phyloP scores from a whole-genome alignment of 2,113 vertebrate genomes.

The Phyllopteryx taeniolatus region DNA sequence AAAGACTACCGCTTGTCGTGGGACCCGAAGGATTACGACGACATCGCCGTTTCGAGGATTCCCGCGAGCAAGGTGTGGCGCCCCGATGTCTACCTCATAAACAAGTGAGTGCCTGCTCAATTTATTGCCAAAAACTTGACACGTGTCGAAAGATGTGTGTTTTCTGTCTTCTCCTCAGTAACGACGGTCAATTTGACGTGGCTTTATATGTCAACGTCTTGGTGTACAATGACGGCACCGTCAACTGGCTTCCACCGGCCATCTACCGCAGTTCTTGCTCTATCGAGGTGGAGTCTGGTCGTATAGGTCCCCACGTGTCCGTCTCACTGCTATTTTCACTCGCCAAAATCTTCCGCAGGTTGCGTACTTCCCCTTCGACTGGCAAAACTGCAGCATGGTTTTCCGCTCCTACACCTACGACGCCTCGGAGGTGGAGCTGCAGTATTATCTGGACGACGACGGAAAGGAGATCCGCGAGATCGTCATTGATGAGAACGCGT shows the following conservation, averaged over 20 bases:
- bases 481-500: constrained; percentile 84
- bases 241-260: constrained; percentile 84
- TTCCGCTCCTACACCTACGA: constrained; percentile 88
- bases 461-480: constrained; percentile 78
- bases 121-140: neutral
- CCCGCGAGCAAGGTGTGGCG: constrained; percentile 79
- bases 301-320: neutral
- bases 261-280: constrained; percentile 84
- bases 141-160: neutral
- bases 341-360: constrained; percentile 65
- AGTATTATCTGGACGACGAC: constrained; percentile 70
- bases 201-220: constrained; percentile 82
- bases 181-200: constrained; percentile 84
- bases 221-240: constrained; percentile 72
- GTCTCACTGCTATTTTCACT: neutral
- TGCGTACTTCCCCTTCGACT: constrained; percentile 88
- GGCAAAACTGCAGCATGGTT: constrained; percentile 91
- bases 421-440: constrained; percentile 80
- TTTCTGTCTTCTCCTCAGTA: constrained; percentile 63
- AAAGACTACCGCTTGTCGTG: constrained; percentile 83
- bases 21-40: constrained; percentile 74
- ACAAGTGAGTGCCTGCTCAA: constrained; percentile 76
- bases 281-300: constrained; percentile 46
- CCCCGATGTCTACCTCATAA: constrained; percentile 85
- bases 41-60: constrained; percentile 77